These are phyloP conservation scores for Habropoda laboriosa DNA, from an alignment of 1,140 invertebrate genomes.

Conservation along the genomic window DNA sequence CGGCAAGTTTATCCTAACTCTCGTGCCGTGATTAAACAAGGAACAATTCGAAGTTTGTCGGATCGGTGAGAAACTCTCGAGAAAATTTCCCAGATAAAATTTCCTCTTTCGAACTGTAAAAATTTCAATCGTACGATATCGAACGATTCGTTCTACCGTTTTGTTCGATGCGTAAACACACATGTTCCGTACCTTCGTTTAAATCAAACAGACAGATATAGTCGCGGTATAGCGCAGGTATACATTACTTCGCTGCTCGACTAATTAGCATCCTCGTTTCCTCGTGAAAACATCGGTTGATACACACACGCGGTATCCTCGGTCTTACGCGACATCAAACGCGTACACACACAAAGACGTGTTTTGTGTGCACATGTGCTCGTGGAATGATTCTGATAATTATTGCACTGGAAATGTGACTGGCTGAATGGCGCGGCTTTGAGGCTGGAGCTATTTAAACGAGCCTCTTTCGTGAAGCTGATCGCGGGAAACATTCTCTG, in stretches of 20 bases:
- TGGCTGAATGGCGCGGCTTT: neutral
- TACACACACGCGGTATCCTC: too few species aligned
- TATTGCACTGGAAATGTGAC: slow-evolving; percentile 12
- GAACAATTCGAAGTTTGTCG: neutral
- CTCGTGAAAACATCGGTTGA: slow-evolving; percentile 27
- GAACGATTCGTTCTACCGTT: too few species aligned
- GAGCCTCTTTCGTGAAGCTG: neutral
- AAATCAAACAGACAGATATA: slow-evolving; percentile 6
- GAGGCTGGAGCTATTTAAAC: neutral
- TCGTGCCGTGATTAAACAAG: neutral
- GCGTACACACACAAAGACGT: too few species aligned
- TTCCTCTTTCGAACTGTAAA: too few species aligned
- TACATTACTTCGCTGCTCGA: neutral
- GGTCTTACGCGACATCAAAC: slow-evolving; percentile 24
- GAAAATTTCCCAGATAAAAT: too few species aligned
- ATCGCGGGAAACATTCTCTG: too few species aligned
- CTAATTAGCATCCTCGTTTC: slow-evolving; percentile 47
- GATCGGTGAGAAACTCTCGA: too few species aligned
- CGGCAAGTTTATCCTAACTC: neutral
- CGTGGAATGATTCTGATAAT: slow-evolving; percentile 35
- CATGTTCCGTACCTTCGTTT: too few species aligned
- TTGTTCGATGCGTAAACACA: too few species aligned
- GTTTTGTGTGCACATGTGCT: too few species aligned
- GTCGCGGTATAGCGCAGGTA: too few species aligned
- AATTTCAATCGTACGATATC: too few species aligned